A percentile compares a stretch with the other conserved stretches of the same genome.
Conservation (phyloP, 2,888 invertebrate species). For the Eudasyphora cyanicolor region DNA sequence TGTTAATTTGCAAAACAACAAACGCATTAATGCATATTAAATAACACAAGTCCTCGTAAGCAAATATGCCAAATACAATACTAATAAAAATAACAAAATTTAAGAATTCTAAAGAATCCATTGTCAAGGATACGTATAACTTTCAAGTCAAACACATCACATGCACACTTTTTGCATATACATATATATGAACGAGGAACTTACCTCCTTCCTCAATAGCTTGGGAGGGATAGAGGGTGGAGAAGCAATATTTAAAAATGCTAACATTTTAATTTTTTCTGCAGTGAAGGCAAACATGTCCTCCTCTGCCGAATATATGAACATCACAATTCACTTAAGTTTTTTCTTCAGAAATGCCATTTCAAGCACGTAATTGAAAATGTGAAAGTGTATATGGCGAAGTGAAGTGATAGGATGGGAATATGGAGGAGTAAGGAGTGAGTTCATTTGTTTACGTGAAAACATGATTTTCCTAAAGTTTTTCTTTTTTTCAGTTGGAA, state of each 20-base stretch:
- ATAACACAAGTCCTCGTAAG: neutral
- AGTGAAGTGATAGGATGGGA: neutral
- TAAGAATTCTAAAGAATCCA: too few relatives aligned
- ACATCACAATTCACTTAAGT: constrained; percentile 17
- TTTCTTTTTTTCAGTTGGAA: neutral
- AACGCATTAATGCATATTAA: constrained; percentile 46
- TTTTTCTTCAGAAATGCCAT: neutral
- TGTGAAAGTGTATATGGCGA: neutral
- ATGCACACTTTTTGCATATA: neutral
- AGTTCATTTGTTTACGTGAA: constrained; percentile 23
- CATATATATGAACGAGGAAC: neutral
- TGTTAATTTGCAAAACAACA: constrained; percentile 38
- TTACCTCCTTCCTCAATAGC: too few relatives aligned
- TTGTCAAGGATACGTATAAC: neutral
- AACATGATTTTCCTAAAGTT: neutral
- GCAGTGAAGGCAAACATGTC: neutral
- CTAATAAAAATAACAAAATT: neutral
- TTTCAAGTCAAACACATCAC: neutral
- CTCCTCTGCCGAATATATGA: neutral
- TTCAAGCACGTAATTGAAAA: neutral
- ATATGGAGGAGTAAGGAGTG: neutral
- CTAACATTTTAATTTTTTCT: neutral
- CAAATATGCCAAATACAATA: neutral
- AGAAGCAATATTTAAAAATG: neutral
- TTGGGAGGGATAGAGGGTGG: too few relatives aligned